Evolutionary conservation across 2,888 invertebrate genomes (phyloP).

Genomic region (Nomada ruficornis): DNA sequence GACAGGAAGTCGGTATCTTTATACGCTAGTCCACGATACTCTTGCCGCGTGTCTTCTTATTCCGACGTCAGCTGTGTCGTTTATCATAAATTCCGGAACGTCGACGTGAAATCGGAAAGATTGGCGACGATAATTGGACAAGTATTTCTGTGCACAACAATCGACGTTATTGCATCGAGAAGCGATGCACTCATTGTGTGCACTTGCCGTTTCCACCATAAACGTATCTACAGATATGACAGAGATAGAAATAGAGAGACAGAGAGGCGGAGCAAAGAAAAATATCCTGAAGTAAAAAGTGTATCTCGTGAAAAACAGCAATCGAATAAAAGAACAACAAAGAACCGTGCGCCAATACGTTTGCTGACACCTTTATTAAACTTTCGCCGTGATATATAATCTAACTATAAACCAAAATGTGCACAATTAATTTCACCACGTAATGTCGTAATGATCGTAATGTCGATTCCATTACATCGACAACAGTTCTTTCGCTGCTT

Average conservation of each 20-base stretch:
- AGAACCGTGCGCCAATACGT: not conserved
- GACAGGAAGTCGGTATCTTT: not conserved
- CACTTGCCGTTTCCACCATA: not conserved
- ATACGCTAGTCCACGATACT: not conserved
- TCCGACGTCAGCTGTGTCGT: conserved; percentile 20
- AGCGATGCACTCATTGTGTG: not conserved
- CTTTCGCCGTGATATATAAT: not conserved
- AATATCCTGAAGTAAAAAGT: too few relatives aligned
- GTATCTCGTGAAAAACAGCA: too few relatives aligned
- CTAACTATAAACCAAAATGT: not conserved
- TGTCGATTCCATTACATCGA: not conserved
- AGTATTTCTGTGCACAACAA: conserved; percentile 24
- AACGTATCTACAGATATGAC: too few relatives aligned
- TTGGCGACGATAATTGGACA: conserved; percentile 31
- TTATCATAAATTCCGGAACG: conserved; percentile 15
- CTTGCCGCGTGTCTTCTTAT: conserved; percentile 7
- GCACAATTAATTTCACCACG: not conserved
- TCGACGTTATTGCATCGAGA: not conserved
- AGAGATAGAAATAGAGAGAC: not conserved
- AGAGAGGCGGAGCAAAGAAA: too few relatives aligned
- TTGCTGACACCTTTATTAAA: not conserved
- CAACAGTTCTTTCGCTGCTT: not conserved
- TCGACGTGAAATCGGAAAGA: not conserved
- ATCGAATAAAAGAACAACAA: too few relatives aligned
- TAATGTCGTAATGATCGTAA: not conserved